A percentile compares a stretch with the other conserved stretches of the same genome.
Conservation (phyloP, 92 coral and sea anemone genomes). For the Galaxea fascicularis region DNA sequence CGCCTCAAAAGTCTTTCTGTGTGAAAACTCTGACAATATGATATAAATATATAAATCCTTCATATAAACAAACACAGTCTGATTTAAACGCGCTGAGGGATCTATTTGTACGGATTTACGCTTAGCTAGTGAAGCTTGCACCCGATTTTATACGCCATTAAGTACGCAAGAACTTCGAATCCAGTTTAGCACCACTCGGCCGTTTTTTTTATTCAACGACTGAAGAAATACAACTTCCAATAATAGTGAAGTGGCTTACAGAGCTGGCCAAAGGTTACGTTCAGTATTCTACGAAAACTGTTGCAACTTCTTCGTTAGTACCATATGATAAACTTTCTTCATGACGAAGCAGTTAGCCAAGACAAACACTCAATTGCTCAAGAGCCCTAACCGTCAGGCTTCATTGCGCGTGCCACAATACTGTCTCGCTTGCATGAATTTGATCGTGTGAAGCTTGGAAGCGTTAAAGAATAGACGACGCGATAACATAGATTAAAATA, state of each 20-base stretch:
- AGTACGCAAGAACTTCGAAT: neutral
- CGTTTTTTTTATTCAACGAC: neutral
- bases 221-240: neutral
- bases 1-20: conserved; percentile 10
- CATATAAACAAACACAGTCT: conserved; percentile 39
- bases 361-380: conserved; percentile 24
- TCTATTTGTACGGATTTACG: conserved; percentile 55
- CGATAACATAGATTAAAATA: neutral
- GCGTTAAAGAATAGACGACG: neutral
- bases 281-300: neutral
- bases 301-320: neutral
- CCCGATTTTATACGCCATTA: conserved; percentile 22
- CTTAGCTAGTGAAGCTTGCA: conserved; percentile 41
- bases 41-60: conserved; percentile 24
- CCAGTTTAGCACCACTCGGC: too few species aligned
- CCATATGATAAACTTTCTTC: neutral
- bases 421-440: conserved; percentile 27
- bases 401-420: conserved; percentile 15
- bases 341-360: conserved; percentile 25
- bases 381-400: conserved; percentile 21
- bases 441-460: neutral
- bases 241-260: neutral
- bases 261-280: neutral
- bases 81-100: conserved; percentile 33
- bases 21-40: conserved; percentile 16